A percentile compares a stretch with the other conserved stretches of the same genome.
These are phyloP conservation scores for Dromiciops gliroides DNA, from an alignment of 2,113 vertebrate genomes.

Conservation along the genomic window DNA sequence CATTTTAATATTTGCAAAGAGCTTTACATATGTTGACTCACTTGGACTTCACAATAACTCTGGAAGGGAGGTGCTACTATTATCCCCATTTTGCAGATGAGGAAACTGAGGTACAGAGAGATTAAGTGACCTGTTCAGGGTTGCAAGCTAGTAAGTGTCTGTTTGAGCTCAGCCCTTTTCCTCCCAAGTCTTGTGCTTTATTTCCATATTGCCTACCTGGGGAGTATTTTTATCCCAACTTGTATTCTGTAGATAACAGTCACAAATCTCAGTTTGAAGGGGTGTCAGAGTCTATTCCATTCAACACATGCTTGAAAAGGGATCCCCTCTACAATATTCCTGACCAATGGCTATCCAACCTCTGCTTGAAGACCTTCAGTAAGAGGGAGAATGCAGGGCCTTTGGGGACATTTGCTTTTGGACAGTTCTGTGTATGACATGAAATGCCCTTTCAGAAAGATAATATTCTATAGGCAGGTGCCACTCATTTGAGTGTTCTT, in stretches of 20 bases:
- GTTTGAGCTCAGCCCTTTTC: too few relatives aligned
- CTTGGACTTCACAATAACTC: background rate
- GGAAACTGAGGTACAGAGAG: background rate
- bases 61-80: background rate
- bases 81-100: background rate
- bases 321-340: background rate
- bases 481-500: background rate
- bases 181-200: background rate
- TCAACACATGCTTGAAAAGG: background rate
- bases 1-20: background rate
- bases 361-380: too few relatives aligned
- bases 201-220: background rate
- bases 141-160: background rate
- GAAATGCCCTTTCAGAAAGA: background rate
- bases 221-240: too few relatives aligned
- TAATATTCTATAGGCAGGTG: background rate
- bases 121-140: background rate
- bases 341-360: too few relatives aligned
- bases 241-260: background rate
- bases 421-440: background rate
- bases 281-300: background rate
- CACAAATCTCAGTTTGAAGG: background rate
- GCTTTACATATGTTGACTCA: background rate
- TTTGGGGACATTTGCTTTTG: background rate
- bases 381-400: too few relatives aligned